Evolutionary conservation across 1,140 invertebrate species (phyloP), one percentile per base, ranked within the genome.

Genomic region (Cecropterus lyciades): DNA sequence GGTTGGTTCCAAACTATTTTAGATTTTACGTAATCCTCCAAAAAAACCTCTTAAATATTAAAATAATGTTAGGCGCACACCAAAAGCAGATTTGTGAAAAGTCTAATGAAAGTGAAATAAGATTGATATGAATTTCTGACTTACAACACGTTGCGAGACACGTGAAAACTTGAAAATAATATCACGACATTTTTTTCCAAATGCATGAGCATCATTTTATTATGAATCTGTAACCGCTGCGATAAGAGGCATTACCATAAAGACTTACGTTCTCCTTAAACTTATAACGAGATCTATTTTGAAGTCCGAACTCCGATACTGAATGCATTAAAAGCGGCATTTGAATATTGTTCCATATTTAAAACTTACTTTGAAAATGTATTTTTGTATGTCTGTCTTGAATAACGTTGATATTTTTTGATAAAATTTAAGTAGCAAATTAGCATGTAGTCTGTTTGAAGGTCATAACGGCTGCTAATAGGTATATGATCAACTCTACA

Each of bases 141-240:
- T 57, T 49, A 62, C 37, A 11, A 67, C 84, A 82, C 88, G 81
- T 88, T 82, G 67, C 33, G 16, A 13, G 80, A 74, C 84, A 83
- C 88, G 88, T 89, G 88, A 85, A 45, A 63, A 56, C 42, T 70
- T 75, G 72, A 82, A 74, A 82, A 87, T 82, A 76, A 80, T 85
- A 82, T 85, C 75, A 77, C 64, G 66, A 68, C 77, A 77, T 78
- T 80, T 82, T 76, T 81, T 81, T 81, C 79, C 74, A 80, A 81
- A 84, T 89, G 71, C 77, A 82, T 77, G 77, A 72, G 75, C 74
- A 80, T 82, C 71, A 85, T 86, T 87, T 84, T 80, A 89, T 87
- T 87, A 87, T 90, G 87, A 89, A 90, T 90, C 82, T 79, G 78
- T 85, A 82, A 84, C 69, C 76, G 69, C 52, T 63, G 62, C 65